Conservation (phyloP, 2,113 vertebrate genomes). For the Myrmecobius fasciatus region DNA sequence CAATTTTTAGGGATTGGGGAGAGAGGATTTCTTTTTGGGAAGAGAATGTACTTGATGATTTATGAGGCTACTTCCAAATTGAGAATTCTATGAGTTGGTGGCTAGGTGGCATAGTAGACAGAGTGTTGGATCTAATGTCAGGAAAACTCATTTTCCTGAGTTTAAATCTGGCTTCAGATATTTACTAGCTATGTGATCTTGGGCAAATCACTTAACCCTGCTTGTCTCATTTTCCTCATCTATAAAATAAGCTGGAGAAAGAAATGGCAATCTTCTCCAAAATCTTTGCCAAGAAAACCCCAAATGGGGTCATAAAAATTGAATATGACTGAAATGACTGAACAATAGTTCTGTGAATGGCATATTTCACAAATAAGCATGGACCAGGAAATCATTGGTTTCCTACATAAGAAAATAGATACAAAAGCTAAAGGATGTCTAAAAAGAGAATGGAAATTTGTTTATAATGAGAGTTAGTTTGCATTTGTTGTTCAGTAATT, state of each 20-base stretch:
- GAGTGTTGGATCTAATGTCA: too few species aligned
- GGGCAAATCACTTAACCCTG: too few species aligned
- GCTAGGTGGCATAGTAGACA: neutral
- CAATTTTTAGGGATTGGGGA: neutral
- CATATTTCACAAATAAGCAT: neutral
- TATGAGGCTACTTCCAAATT: neutral
- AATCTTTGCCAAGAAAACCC: neutral
- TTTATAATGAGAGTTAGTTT: constrained; percentile 48
- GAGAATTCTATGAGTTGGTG: neutral
- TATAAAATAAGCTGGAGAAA: too few species aligned
- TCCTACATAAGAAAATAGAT: neutral
- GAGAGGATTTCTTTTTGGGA: neutral
- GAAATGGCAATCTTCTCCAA: too few species aligned
- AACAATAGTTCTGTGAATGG: neutral
- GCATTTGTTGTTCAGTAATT: neutral
- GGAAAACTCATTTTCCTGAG: too few species aligned
- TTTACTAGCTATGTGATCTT: too few species aligned
- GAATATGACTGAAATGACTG: neutral
- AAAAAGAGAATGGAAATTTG: neutral
- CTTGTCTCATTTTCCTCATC: too few species aligned
- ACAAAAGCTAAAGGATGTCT: neutral
- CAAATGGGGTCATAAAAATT: neutral
- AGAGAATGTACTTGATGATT: neutral
- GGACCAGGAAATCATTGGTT: neutral
- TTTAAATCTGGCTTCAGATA: too few species aligned